A percentile compares a stretch with the other conserved stretches of the same genome.
Evolutionary conservation across 2,113 vertebrate genomes (phyloP).

Genomic region (Azemiops feae): DNA sequence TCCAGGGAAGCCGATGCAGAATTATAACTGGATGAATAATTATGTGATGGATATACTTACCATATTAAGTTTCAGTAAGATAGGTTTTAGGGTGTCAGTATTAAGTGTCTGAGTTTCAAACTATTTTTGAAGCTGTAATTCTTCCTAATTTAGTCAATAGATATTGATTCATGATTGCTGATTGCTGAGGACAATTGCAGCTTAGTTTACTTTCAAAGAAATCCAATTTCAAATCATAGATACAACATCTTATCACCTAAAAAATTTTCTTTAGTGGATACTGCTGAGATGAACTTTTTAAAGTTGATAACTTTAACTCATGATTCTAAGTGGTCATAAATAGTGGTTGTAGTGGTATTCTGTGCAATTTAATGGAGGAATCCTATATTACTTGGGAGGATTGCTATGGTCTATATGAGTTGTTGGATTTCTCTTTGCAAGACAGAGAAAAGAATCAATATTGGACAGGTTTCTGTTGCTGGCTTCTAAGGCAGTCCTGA

Average conservation of each 20-base stretch:
- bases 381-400: background rate
- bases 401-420: background rate
- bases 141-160: background rate
- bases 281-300: background rate
- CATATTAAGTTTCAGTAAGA: background rate
- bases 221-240: background rate
- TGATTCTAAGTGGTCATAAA: background rate
- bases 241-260: constrained; percentile 7
- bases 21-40: background rate
- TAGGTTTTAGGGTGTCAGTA: background rate
- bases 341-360: background rate
- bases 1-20: background rate
- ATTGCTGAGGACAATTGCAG: background rate
- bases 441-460: background rate
- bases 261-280: background rate
- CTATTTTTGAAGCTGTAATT: background rate
- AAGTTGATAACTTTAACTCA: background rate
- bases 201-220: background rate
- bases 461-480: background rate
- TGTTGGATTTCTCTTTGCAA: background rate
- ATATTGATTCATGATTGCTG: background rate
- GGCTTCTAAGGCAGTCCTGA: background rate
- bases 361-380: background rate
- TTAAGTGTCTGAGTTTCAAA: background rate
- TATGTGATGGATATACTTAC: background rate